Evolutionary conservation across 2,888 invertebrate genomes (phyloP), one percentile per base, ranked within the genome.

Genomic region (Agonopterix alstromeriana): DNA sequence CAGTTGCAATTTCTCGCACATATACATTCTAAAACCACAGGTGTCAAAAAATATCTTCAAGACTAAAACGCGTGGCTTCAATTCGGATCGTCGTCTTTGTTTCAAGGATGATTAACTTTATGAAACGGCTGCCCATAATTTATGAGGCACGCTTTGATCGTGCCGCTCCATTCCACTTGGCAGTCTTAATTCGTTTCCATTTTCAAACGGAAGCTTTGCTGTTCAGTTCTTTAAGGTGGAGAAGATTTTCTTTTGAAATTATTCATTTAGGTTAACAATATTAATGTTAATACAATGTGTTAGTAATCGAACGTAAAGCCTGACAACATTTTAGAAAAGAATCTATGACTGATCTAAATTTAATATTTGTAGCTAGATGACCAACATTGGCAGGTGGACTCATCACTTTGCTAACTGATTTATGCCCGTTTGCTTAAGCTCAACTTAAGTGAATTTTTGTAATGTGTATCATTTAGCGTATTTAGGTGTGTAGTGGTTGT

Each of bases 111-210:
- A 66, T 68, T 65, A 67, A 69, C 66, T 63, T 66, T 59, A 60
- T 62, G 63, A 65, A 67, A 66, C 55, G 59, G 57, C 52, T 58
- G 55, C 63, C 60, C 65, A 70, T 70, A 60, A 67, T 70, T 70
- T 67, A 65, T 65, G 62, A 60, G 58, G 48, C 52, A 17, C 35
- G 45, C 49, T 53, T 55, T 49, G 45, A 55, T 48, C 52, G 43
- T 17, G 11, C 43, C 36, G 43, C 27, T 9, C 36, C 43, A 12
- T 10, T 48, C 45, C 35, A 9, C 27, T 27, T 27, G 40, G 14
- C 42, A 35, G 48, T 36, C 45, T 36, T 60, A 60, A 63, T 59
- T 57, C 58, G 52, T 51, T 57, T 57, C 52, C 43, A 49, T 56
- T 49, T 58, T 55, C 53, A 55, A 61, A 57, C 48, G 46, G 47